Conservation (phyloP, 2,797 vertebrate species). For the Allobates femoralis region DNA sequence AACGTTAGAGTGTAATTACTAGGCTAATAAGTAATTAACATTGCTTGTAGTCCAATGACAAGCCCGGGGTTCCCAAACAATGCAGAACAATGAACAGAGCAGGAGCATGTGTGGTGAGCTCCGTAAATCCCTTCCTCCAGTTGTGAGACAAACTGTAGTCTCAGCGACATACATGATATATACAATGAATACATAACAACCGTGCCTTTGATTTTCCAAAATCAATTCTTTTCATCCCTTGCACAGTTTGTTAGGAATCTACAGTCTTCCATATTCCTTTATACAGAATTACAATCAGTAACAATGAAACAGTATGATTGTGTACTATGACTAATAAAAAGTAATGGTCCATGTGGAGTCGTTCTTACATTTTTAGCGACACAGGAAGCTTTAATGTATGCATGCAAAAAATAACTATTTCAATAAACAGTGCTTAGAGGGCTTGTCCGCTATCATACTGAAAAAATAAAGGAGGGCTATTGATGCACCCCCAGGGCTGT, state of each 20-base stretch:
- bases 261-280: constrained; percentile 1
- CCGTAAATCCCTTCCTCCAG: background rate
- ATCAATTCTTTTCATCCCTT: constrained; percentile 19
- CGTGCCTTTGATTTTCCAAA: background rate
- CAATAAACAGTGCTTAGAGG: background rate
- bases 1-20: background rate
- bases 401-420: too few species aligned
- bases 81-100: background rate
- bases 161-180: constrained; percentile 17
- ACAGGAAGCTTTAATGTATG: constrained; percentile 1
- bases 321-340: constrained; percentile 20
- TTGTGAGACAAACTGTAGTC: background rate
- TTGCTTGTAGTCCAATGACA: background rate
- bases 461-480: background rate
- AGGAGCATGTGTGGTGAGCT: background rate
- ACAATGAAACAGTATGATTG: constrained; percentile 23
- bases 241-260: constrained; percentile 15
- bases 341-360: background rate
- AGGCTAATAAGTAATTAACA: background rate
- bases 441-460: background rate
- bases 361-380: background rate
- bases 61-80: background rate
- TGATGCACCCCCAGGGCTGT: too few species aligned
- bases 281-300: background rate
- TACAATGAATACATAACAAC: background rate